Evolutionary conservation across 2,113 vertebrate species (phyloP).

Genomic region (Sakesphorus luctuosus): DNA sequence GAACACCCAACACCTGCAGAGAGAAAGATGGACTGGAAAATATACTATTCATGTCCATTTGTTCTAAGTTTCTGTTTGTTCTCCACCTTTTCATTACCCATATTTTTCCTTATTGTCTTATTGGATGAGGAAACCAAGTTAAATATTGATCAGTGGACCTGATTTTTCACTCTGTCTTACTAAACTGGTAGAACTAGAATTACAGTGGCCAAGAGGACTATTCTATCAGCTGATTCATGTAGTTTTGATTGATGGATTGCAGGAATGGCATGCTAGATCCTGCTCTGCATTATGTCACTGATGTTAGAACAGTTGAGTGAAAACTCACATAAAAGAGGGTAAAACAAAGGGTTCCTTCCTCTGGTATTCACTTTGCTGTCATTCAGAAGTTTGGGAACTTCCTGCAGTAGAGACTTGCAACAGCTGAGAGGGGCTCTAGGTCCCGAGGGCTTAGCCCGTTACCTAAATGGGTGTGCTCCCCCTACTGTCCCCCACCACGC

Average conservation of each 20-base stretch:
- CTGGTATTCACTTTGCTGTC: not conserved
- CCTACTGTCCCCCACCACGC: no score
- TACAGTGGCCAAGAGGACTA: not conserved
- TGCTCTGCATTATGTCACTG: not conserved
- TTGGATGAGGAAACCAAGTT: not conserved
- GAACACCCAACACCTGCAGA: not conserved
- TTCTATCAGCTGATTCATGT: not conserved
- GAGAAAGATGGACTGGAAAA: not conserved
- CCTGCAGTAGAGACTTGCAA: not conserved
- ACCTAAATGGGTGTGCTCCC: no score
- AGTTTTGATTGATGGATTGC: not conserved
- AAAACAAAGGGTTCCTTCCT: not conserved
- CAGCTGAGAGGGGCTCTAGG: no score
- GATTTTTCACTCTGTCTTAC: not conserved
- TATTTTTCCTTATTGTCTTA: conserved; percentile 7
- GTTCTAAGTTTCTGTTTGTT: conserved; percentile 14
- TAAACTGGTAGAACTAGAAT: not conserved
- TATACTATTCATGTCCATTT: not conserved
- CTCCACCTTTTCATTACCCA: not conserved
- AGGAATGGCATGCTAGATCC: not conserved
- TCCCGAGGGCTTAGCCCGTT: no score
- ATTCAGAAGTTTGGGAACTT: not conserved
- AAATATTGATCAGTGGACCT: not conserved
- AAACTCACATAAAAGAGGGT: not conserved
- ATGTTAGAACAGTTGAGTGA: not conserved